A percentile compares a stretch with the other conserved stretches of the same genome.
Conservation (phyloP, 2,888 invertebrate genomes). For the Xanthorhoe designata region DNA sequence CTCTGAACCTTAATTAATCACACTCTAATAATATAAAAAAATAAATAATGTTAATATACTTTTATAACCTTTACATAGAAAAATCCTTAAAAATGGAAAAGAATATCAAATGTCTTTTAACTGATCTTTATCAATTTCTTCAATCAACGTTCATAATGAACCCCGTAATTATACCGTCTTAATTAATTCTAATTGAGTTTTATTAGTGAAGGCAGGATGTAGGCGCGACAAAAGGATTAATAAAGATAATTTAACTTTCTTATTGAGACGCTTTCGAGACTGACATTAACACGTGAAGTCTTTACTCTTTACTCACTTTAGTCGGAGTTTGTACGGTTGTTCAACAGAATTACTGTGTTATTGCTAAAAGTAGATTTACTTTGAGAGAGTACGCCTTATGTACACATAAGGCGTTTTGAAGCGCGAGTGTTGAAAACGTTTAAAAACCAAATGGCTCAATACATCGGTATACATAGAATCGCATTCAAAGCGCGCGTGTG, state of each 20-base stretch:
- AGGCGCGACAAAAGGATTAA: constrained; percentile 65
- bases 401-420: no score
- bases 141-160: background rate
- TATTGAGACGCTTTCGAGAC: constrained; percentile 25
- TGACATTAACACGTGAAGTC: constrained; percentile 5
- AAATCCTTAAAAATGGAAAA: background rate
- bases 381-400: background rate
- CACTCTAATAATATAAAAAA: no score
- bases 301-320: background rate
- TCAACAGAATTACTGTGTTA: background rate
- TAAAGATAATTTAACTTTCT: constrained; percentile 51
- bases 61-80: background rate
- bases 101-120: background rate
- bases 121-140: background rate
- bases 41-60: no score
- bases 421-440: no score
- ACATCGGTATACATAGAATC: no score
- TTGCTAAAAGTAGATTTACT: background rate
- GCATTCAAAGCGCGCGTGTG: no score
- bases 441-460: no score
- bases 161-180: constrained; percentile 25
- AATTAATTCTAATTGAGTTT: constrained; percentile 45
- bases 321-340: constrained; percentile 7
- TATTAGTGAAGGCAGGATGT: constrained; percentile 58
- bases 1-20: no score